Percentiles rank a stretch among this genome's conserved stretches.
Evolutionary conservation across 2,797 vertebrate species (phyloP).

Genomic region (Platyrinchus mystaceus): DNA sequence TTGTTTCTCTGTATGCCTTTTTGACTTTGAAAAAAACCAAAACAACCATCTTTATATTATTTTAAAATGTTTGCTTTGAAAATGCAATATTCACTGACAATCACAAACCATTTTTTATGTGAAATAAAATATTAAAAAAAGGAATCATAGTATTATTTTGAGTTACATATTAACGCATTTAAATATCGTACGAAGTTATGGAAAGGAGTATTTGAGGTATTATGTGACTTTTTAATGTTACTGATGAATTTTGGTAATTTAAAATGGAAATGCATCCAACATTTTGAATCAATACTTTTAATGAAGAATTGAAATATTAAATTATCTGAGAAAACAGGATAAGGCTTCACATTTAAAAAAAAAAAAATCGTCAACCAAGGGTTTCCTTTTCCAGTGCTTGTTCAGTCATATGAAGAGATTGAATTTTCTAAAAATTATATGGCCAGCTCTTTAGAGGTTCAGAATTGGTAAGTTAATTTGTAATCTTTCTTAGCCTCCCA

Average conservation of each 20-base stretch:
- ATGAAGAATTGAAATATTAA: not conserved
- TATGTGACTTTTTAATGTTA: not conserved
- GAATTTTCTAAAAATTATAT: not conserved
- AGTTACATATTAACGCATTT: not conserved
- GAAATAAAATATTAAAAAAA: not conserved
- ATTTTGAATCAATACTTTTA: not conserved
- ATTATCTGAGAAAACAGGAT: not conserved
- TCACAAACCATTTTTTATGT: not conserved
- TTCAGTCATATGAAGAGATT: not conserved
- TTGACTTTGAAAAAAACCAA: not conserved
- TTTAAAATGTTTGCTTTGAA: not conserved
- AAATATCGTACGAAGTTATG: not conserved
- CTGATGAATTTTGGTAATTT: not conserved
- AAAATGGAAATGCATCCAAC: not conserved
- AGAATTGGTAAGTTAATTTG: not conserved
- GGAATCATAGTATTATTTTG: not conserved
- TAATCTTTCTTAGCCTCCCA: not conserved
- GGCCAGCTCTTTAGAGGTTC: accelerated
- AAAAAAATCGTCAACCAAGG: accelerated
- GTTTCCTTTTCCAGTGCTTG: not conserved
- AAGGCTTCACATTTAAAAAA: not conserved
- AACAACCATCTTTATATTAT: accelerated
- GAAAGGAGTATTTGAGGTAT: not conserved
- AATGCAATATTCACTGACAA: not conserved
- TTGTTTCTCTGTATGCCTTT: not conserved